Evolutionary conservation across 2,888 invertebrate species (phyloP), one percentile per base, ranked within the genome.

Genomic region (Amphiduros pacificus): DNA sequence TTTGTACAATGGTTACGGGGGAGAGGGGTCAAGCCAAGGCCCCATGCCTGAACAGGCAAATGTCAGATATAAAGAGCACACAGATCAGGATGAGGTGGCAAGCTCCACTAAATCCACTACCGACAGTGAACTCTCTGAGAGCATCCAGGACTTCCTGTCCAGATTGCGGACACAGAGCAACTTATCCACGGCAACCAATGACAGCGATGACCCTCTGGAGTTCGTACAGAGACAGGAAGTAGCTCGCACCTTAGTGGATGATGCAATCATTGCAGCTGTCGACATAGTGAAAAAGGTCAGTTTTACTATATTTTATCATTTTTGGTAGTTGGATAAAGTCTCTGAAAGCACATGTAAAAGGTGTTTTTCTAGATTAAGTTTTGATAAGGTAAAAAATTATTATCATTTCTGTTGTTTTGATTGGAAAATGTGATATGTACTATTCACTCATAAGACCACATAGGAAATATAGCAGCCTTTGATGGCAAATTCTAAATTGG

Each of bases 221-320:
- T 26, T 50, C 1, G 50, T 32, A 6, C 31, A 29, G 3, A 31
- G 48, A 5, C 20, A 50, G 20, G 58, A 58, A 28, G 31, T 50
- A n/a, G 58, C 58, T 5, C 20, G 36, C 17, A 17, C 6, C 11
- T 31, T 58, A 9, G 58, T 58, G 22, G 51, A 58, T 20, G 49
- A 58, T n/a, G 58, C 58, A 22, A 58, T 58, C 32, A 14, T 14
- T n/a, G 31, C 49, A 31, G 58, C 58, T 32, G 49, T 49, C 17
- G 50, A 58, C 5, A 51, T 58, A 6, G 49, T 49, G 32, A 31
- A 32, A 22, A 22, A 56, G 56, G 56, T 41, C 26, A 44, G 44
- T 44, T n/a, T n/a, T n/a, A n/a, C n/a, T n/a, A n/a, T n/a, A n/a
- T n/a, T n/a, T n/a, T n/a, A n/a, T n/a, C n/a, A n/a, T n/a, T n/a